Evolutionary conservation across 2,797 vertebrate genomes (phyloP), one percentile per base, ranked within the genome.

Genomic region (Cyclopterus lumpus): DNA sequence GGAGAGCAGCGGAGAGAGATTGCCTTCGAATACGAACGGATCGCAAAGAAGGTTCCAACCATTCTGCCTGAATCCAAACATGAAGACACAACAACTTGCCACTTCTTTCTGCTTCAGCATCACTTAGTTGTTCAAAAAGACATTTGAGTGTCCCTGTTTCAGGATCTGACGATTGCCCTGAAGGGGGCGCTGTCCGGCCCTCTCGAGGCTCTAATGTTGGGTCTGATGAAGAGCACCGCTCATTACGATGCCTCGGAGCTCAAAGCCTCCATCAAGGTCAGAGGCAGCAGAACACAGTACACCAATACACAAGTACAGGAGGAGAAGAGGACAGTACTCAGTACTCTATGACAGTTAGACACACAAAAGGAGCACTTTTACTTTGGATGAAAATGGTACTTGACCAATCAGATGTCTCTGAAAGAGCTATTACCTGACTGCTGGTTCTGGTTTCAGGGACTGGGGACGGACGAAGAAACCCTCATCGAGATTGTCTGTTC

Each of bases 401-500:
- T 67, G 15, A 54, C 24, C 15, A 9, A n/a, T 49, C 20, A 67
- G 20, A 10, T 0, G 2, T 7, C 24, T 24, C 20, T 10, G 14
- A 22, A 24, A 16, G 49, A 48, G 46, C 8, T n/a, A 20, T 6
- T 0, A 14, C 24, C 22, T 14, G 11, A 53, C 24, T 8, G 28
- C 51, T 34, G 30, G 55, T 59, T 22, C 10, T 22, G n/a, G 20
- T 85, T 26, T 1, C 90, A 99, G 98, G 98, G 98, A 0, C 92
- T 99, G 85, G 98, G 98, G 22, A 99, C 98, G 0, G 97, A 98
- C 32, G 98, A 99, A 85, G 97, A 97, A 68, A 95, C 95, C 0
- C 96, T 99, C 67, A 99, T 98, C 12, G 98, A 99, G 92, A 95
- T 99, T 5, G 93, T 99, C 80, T 99, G 97, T 91, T 99, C 98